Evolutionary conservation across 1,140 invertebrate genomes (phyloP), one percentile per base, ranked within the genome.

Genomic region (Meloidogyne floridensis): DNA sequence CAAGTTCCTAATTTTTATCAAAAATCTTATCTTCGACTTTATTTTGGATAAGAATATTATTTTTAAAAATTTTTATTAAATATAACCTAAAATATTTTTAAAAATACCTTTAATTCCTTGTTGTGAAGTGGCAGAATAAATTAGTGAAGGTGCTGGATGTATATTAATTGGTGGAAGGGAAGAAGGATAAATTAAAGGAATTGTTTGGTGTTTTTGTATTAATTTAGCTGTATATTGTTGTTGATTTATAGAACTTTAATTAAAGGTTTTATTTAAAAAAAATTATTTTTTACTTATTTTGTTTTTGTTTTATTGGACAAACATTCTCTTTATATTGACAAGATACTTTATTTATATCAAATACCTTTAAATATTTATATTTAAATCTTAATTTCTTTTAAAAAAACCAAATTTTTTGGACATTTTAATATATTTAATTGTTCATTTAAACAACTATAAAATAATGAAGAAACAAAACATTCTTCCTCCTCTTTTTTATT

Each of bases 331-430:
- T 53, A 56, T 83, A 83, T 56, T 82, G 47, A 47, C 81, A 82
- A 7, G 72, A 69, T 20, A 65, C 10, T 42, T 71, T 83, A 43
- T 82, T 80, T 47, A 74, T 42, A 56, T 82, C 81, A 70, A 82
- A 82, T 9, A 82, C 81, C 59, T 65, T n/a, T n/a, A 65, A 65
- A 59, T 15, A 15, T 15, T n/a, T 18, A 65, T n/a, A 65, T 65
- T n/a, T 6, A n/a, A n/a, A n/a, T 6, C n/a, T 5, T n/a, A 65
- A 65, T n/a, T n/a, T 54, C 9, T 53, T 8, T 8, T 53, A 8
- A 53, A 10, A 4, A 59, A 59, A 65, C 59, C 59, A 65, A 65
- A 65, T 65, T 65, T n/a, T 65, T 1, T 65, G 59, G 59, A 8
- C 59, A 65, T 65, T 65, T 65, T 65, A 65, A 65, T n/a, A n/a